Evolutionary conservation across 2,888 invertebrate genomes (phyloP), one percentile per base, ranked within the genome.

Genomic region (Pseudolycoriella hygida): DNA sequence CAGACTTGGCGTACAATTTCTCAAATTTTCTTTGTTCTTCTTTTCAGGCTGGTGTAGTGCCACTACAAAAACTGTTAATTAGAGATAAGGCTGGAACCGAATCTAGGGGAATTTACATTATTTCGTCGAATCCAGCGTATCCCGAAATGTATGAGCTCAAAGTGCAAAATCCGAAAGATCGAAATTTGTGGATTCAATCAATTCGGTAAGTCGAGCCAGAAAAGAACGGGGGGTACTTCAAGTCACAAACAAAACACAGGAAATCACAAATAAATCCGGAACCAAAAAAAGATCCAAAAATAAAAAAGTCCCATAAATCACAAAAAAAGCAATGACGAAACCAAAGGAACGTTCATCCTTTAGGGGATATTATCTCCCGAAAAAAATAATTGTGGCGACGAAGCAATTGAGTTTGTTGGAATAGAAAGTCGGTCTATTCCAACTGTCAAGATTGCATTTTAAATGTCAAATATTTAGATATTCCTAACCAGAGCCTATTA

Each of bases 121-220:
- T 96, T 55, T 88, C 87, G 52, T 88, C 89, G 53, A 89, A 89
- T 57, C 87, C 89, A 4, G 74, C 79, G 3, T 86, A 85, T 58
- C 93, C 93, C 0, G 94, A 94, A 69, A 94, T 96, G 93, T 94
- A 93, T 60, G 94, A 94, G 60, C 68, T 96, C 44, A 79, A 92
- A 58, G 77, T 80, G 19, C 85, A 87, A 56, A 76, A 84, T 51
- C 89, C 89, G 25, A 87, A 88, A 62, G 90, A 93, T 56, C 85
- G 89, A 58, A 82, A 83, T 56, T 68, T 75, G 11, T 94, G 94
- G 94, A 88, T 93, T 59, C 80, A 82, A 56, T 77, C 83, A 34
- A 82, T 94, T 54, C 74, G 88, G 72, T 79, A 60, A 52, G 30
- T 32, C 11, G 37, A n/a, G n/a, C n/a, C n/a, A 31, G 8, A 31